These are phyloP conservation scores for Silurus asotus DNA, from an alignment of 2,113 vertebrate species.

Conservation along the genomic window DNA sequence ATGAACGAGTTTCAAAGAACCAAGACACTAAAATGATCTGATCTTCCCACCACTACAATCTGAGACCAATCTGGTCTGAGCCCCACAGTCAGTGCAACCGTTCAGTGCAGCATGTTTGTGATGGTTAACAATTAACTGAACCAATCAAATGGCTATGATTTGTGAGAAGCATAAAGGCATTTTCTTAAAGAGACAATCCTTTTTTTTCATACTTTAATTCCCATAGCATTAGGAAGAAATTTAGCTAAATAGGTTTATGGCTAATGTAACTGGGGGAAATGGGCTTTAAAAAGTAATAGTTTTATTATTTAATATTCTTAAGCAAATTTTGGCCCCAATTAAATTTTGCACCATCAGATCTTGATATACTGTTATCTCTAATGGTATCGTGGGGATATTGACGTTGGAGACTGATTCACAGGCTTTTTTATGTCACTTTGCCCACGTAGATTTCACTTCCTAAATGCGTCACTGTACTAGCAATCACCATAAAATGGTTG, in stretches of 20 bases:
- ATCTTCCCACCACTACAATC: background rate
- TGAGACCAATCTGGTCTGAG: background rate
- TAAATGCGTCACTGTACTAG: slow-evolving; percentile 9
- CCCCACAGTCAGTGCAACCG: background rate
- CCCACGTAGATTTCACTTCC: slow-evolving; percentile 23
- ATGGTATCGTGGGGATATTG: background rate
- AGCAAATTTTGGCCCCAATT: background rate
- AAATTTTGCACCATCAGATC: background rate
- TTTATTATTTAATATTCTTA: background rate
- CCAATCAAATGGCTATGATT: slow-evolving; percentile 9
- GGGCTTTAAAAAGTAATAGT: background rate
- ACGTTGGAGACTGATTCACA: slow-evolving; percentile 10
- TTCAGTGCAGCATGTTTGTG: background rate
- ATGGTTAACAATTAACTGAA: slow-evolving; percentile 19
- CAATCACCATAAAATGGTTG: slow-evolving; percentile 29
- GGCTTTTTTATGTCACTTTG: slow-evolving; percentile 3
- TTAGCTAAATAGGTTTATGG: background rate
- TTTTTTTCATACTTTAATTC: background rate
- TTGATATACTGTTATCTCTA: background rate
- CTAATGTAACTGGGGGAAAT: background rate
- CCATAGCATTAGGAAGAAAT: background rate
- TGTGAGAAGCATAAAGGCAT: slow-evolving; percentile 2
- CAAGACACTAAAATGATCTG: too few species aligned
- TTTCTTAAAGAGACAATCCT: slow-evolving; percentile 12
- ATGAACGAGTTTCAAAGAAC: too few species aligned